phyloP scores from a whole-genome alignment of 2,113 vertebrate species.

The Herpailurus yagouaroundi region DNA sequence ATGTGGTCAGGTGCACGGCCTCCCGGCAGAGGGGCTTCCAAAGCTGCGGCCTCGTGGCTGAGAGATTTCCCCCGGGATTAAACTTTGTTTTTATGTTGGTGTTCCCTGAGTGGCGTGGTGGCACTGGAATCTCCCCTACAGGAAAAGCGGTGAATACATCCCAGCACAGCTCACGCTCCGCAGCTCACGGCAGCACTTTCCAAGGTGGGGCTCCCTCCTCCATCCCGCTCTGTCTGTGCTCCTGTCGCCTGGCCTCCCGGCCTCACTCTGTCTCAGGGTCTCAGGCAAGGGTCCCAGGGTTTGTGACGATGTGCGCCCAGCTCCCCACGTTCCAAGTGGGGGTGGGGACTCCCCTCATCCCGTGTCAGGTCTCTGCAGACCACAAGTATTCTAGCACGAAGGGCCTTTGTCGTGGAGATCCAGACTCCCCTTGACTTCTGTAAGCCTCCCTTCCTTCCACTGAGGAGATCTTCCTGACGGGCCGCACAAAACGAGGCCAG shows the following conservation, averaged over 20 bases:
- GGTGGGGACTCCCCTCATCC: too few species aligned
- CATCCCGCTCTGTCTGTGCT: neutral
- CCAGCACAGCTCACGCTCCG: accelerated
- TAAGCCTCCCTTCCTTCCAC: neutral
- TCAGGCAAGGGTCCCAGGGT: neutral
- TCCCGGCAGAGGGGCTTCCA: neutral
- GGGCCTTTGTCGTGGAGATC: neutral
- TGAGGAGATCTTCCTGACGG: neutral
- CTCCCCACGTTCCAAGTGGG: too few species aligned
- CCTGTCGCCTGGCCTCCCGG: too few species aligned
- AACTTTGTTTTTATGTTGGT: neutral
- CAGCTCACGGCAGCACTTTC: accelerated
- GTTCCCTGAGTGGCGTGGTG: neutral
- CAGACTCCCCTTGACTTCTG: neutral
- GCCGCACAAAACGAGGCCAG: accelerated
- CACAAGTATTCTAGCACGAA: too few species aligned
- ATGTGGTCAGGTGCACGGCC: accelerated
- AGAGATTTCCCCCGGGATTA: neutral
- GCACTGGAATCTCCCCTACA: neutral
- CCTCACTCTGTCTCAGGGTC: neutral
- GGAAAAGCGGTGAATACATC: neutral
- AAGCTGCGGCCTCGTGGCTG: neutral
- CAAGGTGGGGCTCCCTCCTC: neutral
- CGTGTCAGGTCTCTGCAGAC: neutral
- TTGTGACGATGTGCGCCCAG: accelerated